Conservation (phyloP, 2,113 vertebrate species). For the Ictalurus punctatus region DNA sequence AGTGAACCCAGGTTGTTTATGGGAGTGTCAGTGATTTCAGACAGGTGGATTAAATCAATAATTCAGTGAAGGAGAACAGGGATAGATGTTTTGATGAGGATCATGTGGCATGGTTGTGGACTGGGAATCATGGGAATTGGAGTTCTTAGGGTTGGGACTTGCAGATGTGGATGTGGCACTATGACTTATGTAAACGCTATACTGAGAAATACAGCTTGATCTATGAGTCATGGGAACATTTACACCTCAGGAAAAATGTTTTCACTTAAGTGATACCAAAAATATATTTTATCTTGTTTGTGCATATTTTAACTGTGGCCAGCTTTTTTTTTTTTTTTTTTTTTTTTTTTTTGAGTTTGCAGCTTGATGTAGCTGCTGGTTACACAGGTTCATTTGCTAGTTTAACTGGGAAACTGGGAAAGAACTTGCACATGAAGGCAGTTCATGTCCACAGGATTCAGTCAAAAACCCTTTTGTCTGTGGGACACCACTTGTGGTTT, state of each 20-base stretch:
- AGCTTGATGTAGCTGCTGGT: background rate
- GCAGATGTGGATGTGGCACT: background rate
- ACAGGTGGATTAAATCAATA: background rate
- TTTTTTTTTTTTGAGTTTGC: background rate
- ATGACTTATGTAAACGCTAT: background rate
- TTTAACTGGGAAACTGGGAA: background rate
- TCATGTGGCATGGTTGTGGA: background rate
- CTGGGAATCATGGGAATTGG: background rate
- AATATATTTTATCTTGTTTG: background rate
- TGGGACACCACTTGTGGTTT: slow-evolving; percentile 19
- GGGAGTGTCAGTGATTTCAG: background rate
- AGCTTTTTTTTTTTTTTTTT: background rate
- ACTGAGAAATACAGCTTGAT: background rate
- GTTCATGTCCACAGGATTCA: slow-evolving; percentile 19
- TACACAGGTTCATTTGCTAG: background rate
- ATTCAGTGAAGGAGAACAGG: background rate
- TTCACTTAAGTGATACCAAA: background rate
- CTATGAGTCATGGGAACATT: background rate
- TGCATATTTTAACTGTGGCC: background rate
- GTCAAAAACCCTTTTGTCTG: slow-evolving; percentile 49
- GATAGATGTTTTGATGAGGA: background rate
- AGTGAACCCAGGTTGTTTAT: background rate
- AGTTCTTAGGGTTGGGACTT: background rate
- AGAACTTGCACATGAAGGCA: background rate
- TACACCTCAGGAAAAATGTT: background rate